Conservation (phyloP, 1,140 invertebrate genomes). For the Aphidius ervi region DNA sequence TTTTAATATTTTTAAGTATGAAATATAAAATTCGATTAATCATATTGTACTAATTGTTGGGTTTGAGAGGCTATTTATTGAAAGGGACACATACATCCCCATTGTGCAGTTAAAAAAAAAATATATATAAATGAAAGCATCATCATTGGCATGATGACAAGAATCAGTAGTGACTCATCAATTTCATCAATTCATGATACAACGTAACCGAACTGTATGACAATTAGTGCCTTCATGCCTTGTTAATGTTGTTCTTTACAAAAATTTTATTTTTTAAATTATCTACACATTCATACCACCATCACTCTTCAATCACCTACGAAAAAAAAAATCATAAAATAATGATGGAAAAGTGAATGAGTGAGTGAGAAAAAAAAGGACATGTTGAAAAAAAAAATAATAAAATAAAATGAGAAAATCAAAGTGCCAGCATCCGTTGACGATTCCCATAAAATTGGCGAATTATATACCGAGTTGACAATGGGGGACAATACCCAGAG, state of each 20-base stretch:
- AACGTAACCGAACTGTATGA: neutral
- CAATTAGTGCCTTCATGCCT: slow-evolving; percentile 1
- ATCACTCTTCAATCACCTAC: slow-evolving; percentile 18
- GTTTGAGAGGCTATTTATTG: slow-evolving; percentile 25
- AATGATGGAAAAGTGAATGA: too few species aligned
- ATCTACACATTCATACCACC: neutral
- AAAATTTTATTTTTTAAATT: slow-evolving; percentile 36
- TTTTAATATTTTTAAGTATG: neutral
- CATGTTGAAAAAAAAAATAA: too few species aligned
- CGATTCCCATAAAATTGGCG: slow-evolving; percentile 36
- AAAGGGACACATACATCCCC: too few species aligned
- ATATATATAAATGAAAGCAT: neutral
- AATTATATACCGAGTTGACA: slow-evolving; percentile 27
- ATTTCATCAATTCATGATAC: slow-evolving; percentile 28
- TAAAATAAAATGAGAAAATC: too few species aligned
- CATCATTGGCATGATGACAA: neutral
- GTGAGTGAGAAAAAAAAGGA: too few species aligned
- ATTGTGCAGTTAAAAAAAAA: too few species aligned
- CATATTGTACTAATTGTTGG: slow-evolving; percentile 46
- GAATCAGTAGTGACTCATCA: slow-evolving; percentile 35
- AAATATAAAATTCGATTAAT: slow-evolving; percentile 40
- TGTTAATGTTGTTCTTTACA: slow-evolving; percentile 8
- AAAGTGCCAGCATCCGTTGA: slow-evolving; percentile 13
- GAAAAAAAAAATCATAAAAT: neutral
- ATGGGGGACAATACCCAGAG: slow-evolving; percentile 15